Conservation (phyloP, 2,113 vertebrate genomes). For the Toxotes jaculatrix region DNA sequence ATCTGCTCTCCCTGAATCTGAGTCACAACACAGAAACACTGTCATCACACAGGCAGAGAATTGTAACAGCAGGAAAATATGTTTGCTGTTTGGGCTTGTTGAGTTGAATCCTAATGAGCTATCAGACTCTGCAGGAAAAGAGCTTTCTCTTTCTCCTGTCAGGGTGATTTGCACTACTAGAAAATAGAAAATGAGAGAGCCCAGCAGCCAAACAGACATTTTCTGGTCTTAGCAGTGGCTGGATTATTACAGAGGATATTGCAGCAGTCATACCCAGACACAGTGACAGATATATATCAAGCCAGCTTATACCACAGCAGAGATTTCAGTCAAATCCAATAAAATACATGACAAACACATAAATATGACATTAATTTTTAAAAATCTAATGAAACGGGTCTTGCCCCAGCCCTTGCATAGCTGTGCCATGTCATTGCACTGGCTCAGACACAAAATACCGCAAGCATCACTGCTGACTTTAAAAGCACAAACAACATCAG, state of each 20-base stretch:
- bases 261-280: constrained; percentile 56
- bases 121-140: constrained; percentile 70
- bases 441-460: constrained; percentile 23
- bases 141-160: constrained; percentile 68
- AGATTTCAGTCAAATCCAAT: constrained; percentile 71
- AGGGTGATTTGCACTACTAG: constrained; percentile 76
- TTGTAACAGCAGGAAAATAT: constrained; percentile 79
- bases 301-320: constrained; percentile 53
- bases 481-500: constrained; percentile 24
- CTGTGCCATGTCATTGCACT: constrained; percentile 8
- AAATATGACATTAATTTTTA: constrained; percentile 54
- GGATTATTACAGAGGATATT: constrained; percentile 76
- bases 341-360: constrained; percentile 66
- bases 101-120: constrained; percentile 81
- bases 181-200: constrained; percentile 74
- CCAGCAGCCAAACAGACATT: constrained; percentile 70
- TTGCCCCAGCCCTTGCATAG: constrained; percentile 1
- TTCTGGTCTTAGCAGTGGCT: constrained; percentile 70
- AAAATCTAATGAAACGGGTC: constrained; percentile 52
- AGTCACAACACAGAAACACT: constrained; percentile 71
- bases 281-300: constrained; percentile 70
- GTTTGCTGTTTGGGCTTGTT: constrained; percentile 80
- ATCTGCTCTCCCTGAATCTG: constrained; percentile 62
- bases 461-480: neutral
- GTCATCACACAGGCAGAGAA: constrained; percentile 73